Evolutionary conservation across 2,797 vertebrate genomes (phyloP).

Genomic region (Ctenosaura bakeri): DNA sequence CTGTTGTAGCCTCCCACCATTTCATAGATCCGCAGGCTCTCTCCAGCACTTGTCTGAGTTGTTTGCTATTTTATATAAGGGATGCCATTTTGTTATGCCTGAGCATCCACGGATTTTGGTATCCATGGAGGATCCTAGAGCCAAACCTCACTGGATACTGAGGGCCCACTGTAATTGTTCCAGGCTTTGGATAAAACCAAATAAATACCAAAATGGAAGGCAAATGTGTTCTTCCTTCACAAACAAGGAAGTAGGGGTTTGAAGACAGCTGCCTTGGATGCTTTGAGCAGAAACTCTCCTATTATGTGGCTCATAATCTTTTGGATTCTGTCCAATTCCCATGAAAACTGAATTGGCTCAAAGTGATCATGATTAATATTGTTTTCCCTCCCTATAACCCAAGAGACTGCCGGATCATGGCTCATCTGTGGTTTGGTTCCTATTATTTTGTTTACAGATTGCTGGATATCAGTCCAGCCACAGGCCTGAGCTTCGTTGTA

Average conservation of each 20-base stretch:
- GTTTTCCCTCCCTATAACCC: neutral
- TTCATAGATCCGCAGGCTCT: no score
- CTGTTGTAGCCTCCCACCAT: no score
- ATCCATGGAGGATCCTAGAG: no score
- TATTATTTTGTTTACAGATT: slow-evolving; percentile 74
- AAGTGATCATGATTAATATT: neutral
- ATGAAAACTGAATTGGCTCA: neutral
- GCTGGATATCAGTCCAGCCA: slow-evolving; percentile 85
- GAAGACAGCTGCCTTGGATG: neutral
- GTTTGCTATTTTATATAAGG: no score
- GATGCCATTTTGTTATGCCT: no score
- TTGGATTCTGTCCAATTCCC: neutral
- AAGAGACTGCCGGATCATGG: neutral
- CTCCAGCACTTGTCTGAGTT: no score
- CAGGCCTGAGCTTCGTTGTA: slow-evolving; percentile 88
- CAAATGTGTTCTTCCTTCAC: neutral
- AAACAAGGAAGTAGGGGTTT: neutral
- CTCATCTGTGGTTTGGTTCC: neutral
- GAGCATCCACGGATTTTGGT: no score
- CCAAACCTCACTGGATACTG: no score
- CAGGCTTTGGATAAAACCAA: no score
- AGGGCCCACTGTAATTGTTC: no score
- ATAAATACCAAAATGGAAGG: neutral
- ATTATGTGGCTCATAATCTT: neutral
- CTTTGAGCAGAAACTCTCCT: neutral